Evolutionary conservation across 2,113 vertebrate species (phyloP).

Genomic region (Lepisosteus oculatus): DNA sequence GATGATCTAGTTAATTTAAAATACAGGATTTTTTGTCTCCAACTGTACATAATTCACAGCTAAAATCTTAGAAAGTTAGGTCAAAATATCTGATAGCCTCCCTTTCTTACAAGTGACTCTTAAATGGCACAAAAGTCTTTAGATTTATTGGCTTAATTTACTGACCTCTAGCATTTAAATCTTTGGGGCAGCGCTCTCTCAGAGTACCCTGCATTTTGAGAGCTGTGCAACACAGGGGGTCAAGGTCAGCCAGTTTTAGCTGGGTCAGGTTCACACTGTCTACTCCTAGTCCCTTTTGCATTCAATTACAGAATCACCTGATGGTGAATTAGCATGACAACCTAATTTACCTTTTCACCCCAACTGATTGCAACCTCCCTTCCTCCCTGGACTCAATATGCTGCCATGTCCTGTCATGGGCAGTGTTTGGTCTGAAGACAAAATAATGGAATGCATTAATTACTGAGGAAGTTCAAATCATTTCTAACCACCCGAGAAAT

Average conservation of each 20-base stretch:
- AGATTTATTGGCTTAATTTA: constrained; percentile 65
- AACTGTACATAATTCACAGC: neutral
- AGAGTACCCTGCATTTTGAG: constrained; percentile 9
- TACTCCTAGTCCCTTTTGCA: constrained; percentile 52
- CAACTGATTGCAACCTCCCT: constrained; percentile 37
- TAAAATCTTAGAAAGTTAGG: neutral
- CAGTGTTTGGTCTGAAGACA: constrained; percentile 28
- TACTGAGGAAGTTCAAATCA: constrained; percentile 41
- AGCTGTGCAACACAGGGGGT: constrained; percentile 35
- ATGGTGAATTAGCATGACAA: constrained; percentile 71
- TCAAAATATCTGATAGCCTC: constrained; percentile 12
- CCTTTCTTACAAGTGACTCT: constrained; percentile 26
- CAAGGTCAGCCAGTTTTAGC: constrained; percentile 68
- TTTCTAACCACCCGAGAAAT: constrained; percentile 32
- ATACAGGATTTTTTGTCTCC: too few relatives aligned
- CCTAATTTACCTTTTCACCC: constrained; percentile 62
- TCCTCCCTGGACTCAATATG: neutral
- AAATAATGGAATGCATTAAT: constrained; percentile 40
- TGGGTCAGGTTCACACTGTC: constrained; percentile 68
- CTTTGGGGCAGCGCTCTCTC: constrained; percentile 2
- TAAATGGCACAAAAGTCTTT: constrained; percentile 28
- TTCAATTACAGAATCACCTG: constrained; percentile 69
- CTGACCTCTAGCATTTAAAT: constrained; percentile 40
- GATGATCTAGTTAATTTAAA: too few relatives aligned
- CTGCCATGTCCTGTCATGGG: neutral